phyloP scores from a whole-genome alignment of 2,797 vertebrate species.

The Nasua narica region DNA sequence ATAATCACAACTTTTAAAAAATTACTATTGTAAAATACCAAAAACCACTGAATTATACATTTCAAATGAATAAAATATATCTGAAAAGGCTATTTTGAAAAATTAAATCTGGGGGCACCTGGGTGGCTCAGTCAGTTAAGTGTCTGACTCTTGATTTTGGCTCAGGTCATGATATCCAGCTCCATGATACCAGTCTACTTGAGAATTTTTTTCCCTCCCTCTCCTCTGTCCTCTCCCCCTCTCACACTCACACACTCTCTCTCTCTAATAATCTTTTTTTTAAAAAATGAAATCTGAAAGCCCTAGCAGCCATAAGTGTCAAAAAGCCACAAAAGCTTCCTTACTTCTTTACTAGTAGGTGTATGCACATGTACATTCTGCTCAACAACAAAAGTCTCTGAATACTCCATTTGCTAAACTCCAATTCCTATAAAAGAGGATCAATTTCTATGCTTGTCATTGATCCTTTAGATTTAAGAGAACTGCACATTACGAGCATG shows the following conservation, averaged over 20 bases:
- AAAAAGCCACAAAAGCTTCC: background rate
- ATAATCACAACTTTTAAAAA: background rate
- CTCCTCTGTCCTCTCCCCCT: background rate
- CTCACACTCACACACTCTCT: background rate
- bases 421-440: background rate
- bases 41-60: background rate
- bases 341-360: background rate
- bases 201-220: background rate
- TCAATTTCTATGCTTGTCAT: background rate
- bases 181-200: background rate
- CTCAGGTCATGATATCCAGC: background rate
- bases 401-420: background rate
- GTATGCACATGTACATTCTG: background rate
- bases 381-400: background rate
- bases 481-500: background rate
- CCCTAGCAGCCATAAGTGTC: background rate
- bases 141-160: background rate
- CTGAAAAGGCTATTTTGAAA: slow-evolving; percentile 3
- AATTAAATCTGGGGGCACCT: background rate
- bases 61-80: background rate
- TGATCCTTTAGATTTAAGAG: background rate
- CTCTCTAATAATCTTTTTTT: background rate
- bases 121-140: background rate
- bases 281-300: background rate
- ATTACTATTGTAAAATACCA: background rate